These are phyloP conservation scores for Procambarus virginalis DNA, from an alignment of 1,140 invertebrate genomes.

Conservation along the genomic window DNA sequence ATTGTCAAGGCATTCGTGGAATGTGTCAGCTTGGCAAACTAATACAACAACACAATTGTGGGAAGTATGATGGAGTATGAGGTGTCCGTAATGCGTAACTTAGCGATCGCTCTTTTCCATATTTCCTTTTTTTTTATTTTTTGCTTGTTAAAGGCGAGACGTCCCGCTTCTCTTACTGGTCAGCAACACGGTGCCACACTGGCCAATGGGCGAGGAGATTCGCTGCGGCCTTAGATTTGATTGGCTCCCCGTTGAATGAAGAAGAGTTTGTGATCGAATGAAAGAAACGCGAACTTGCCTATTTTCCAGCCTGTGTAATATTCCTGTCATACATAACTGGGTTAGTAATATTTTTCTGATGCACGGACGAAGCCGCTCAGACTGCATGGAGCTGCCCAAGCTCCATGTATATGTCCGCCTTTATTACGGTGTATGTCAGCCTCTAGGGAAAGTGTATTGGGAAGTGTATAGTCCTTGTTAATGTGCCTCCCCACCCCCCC, in stretches of 20 bases:
- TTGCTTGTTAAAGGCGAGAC: background rate
- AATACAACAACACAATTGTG: background rate
- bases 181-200: background rate
- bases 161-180: background rate
- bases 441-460: no score
- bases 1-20: no score
- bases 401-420: no score
- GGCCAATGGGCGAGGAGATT: background rate
- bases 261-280: background rate
- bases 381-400: no score
- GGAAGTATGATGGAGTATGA: background rate
- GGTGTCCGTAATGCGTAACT: background rate
- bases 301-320: background rate
- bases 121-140: background rate
- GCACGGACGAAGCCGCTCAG: no score
- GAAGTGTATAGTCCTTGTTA: no score
- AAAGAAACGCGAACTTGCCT: constrained; percentile 4
- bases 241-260: constrained; percentile 33
- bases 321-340: background rate
- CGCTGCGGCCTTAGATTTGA: background rate
- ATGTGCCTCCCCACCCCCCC: no score
- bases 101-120: background rate
- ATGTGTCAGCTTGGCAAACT: no score
- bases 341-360: no score
- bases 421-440: no score